Evolutionary conservation across 2,113 vertebrate genomes (phyloP), one percentile per base, ranked within the genome.

Genomic region (Toxotes jaculatrix): DNA sequence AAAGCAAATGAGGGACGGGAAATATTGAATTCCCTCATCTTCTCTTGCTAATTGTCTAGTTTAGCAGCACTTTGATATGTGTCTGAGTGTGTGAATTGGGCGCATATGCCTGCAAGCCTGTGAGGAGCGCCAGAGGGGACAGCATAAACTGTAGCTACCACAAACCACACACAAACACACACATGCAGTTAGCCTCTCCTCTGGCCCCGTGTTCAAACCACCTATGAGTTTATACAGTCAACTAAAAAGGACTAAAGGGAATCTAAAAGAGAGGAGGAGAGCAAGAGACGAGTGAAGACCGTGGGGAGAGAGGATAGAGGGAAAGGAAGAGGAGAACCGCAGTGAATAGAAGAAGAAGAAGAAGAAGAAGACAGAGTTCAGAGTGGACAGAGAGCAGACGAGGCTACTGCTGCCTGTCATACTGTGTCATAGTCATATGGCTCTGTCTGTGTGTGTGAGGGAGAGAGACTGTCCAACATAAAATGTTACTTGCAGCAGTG

Each of bases 361-460:
- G 53, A 13, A 38, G 32, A 38, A 59, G 43, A 31, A 23, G 32
- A 70, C 65, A 72, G 66, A 72, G 79, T 85, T 85, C 36, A 74
- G 80, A 88, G 81, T 80, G 87, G 87, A 91, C 73, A 82, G 86
- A 78, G 80, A 67, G 38, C 82, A 85, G 43, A 32, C 61, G 12
- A 72, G 83, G 79, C 71, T 71, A 77, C 82, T 74, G 62, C 76
- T 78, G 77, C 80, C 84, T 93, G 93, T 92, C 92, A 91, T 16
- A 79, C 65, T 77, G 67, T 61, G 80, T 92, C 89, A 88, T 4
- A 84, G 74, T 93, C 91, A 91, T 5, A 1, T 21, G 21, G 2
- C 6, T 3, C 4, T 74, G 16, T 62, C 60, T 61, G 67, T 68
- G 66, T 63, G 75, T 86, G 84, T 67, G 77, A 36, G 57, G 32